Evolutionary conservation across 2,888 invertebrate species (phyloP), one percentile per base, ranked within the genome.

Genomic region (Dendrolimus pini): DNA sequence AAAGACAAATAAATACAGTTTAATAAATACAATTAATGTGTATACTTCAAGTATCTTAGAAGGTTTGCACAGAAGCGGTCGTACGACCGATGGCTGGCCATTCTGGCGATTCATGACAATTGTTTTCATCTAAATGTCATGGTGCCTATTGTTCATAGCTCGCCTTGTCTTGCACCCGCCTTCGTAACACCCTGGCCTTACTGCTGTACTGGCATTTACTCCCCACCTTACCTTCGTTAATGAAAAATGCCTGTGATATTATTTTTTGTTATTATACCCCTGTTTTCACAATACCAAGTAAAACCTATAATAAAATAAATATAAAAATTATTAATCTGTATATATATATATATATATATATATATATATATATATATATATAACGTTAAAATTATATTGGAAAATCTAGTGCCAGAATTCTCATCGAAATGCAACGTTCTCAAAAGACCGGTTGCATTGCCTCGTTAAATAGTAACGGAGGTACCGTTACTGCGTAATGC

Each of bases 41-140:
- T 30, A 30, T 30, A 70, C 73, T 75, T 71, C 75, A 71, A 71
- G 77, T 78, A 77, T 82, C 85, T 77, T 76, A 82, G 79, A 73
- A 78, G 77, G 73, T 70, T 69, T 72, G 77, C 73, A 72, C 73
- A 77, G 76, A 77, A 47, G 78, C 83, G 83, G 83, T 71, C 74
- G 82, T 84, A 75, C 83, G 85, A 80, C 77, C 75, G 73, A 81
- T 80, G 80, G 81, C 76, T 85, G 77, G 78, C 77, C 77, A 67
- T 75, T 83, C 82, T 77, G 87, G 83, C 89, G 83, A 85, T 75
- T 85, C 89, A 84, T 85, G 86, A 89, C 87, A 87, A 90, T 85
- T 83, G 86, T 83, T 86, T 88, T 87, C 87, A 87, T 85, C 85
- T 89, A 89, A 89, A 90, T 90, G 89, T 89, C 90, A 90, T 84